Evolutionary conservation across 2,888 invertebrate genomes (phyloP), one percentile per base, ranked within the genome.

Genomic region (Prenolepis imparis): DNA sequence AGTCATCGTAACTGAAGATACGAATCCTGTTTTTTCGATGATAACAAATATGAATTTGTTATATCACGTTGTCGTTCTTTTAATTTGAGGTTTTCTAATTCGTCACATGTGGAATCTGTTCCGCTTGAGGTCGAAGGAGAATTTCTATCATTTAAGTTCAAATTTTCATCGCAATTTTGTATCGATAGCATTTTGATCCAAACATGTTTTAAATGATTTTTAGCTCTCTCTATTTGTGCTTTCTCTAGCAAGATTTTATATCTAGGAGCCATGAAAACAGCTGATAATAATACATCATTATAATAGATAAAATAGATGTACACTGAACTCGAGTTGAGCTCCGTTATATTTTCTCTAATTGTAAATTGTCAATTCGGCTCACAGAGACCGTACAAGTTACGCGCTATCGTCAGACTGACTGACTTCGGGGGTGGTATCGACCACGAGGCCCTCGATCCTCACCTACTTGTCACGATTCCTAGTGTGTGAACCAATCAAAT

Each of bases 151-250:
- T n/a, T n/a, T n/a, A n/a, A n/a, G n/a, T n/a, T n/a, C n/a, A n/a
- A n/a, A n/a, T n/a, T n/a, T n/a, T n/a, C n/a, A n/a, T n/a, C n/a
- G n/a, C n/a, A n/a, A n/a, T n/a, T n/a, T n/a, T n/a, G n/a, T n/a
- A n/a, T n/a, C n/a, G n/a, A 18, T 15, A 67, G 18, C 18, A 67
- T 67, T 9, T 67, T 67, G 8, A 9, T 0, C 67, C 28, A 48
- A 28, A 67, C 8, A 67, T 67, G 67, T 67, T 48, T 67, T n/a
- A 67, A 67, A 11, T 67, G 11, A 48, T 0, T 67, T 67, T 67
- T 67, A 9, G 48, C 67, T 67, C 11, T 67, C 48, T 67, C 24
- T 28, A 11, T 48, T 9, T 67, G 67, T 8, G 18, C 18, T 1
- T 67, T 9, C 1, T 67, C 67, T 48, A 67, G 21, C 6, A 64